Base-by-base conservation (phyloP, 2,113 vertebrate genomes). In the Eulemur macaco region DNA sequence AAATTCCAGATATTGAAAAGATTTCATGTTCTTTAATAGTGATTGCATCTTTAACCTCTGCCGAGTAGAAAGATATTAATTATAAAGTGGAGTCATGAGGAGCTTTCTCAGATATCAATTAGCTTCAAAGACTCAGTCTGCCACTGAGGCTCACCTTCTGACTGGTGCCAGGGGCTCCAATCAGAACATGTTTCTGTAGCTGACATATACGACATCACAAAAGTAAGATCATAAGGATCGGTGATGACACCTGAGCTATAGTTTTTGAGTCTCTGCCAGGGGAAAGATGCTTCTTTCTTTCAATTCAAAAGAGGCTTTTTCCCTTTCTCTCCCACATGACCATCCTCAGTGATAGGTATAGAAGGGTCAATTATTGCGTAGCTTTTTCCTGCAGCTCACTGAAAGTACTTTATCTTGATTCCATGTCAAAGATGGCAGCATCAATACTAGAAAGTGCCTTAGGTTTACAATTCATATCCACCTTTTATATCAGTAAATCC, bases 171-270 rank as follows among this genome's bases (percentile, higher is more conserved):
- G 63, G 54, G 14, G 8, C 7, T 45, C 14, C 37, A 34, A 56
- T 82, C 77, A 71, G 50, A 69, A 58, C 14, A 6, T 6, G 10
- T 68, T 54, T 82, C n/a, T 47, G 9, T 14, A 82, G 29, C 37
- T 58, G 37, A 82, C 6, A n/a, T 5, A 0, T 71, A 12, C 31
- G 21, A 31, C 8, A 12, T 14, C 17, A 29, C 10, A 11, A n/a
- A 6, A 56, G 20, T 68, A 20, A 2, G 5, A 31, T 18, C 34
- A 39, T 15, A 45, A 42, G 7, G 11, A 15, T 4, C 27, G 29
- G 1, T n/a, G 29, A 45, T 34, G 20, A 45, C 39, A 20, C 2
- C 3, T 25, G 9, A n/a, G 9, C 13, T 58, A 12, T 1, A 27
- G 31, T 8, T 23, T 69, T 34, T 27, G 9, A 37, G 6, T 45